Percentiles rank a stretch among this genome's conserved stretches.
Evolutionary conservation across 2,797 vertebrate genomes (phyloP).

Genomic region (Sarcophilus harrisii): DNA sequence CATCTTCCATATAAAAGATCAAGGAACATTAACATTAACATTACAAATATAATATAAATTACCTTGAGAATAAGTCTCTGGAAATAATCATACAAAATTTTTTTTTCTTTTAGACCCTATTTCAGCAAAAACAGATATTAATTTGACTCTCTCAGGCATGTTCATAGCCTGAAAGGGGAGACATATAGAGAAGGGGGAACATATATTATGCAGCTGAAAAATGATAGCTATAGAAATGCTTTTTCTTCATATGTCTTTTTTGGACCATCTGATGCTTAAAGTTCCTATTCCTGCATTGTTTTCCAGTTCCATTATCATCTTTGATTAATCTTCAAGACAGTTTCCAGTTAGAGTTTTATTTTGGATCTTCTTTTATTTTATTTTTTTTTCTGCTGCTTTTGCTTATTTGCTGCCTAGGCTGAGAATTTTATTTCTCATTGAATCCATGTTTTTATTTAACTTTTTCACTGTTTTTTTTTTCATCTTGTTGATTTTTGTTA

Average conservation of each 20-base stretch:
- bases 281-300: neutral
- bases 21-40: neutral
- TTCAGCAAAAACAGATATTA: slow-evolving; percentile 26
- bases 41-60: slow-evolving; percentile 14
- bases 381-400: neutral
- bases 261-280: neutral
- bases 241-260: neutral
- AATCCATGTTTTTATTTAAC: neutral
- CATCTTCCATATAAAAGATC: neutral
- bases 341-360: neutral
- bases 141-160: slow-evolving; percentile 27
- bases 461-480: neutral
- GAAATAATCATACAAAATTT: neutral
- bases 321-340: neutral
- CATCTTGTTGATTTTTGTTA: neutral
- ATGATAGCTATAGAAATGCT: neutral
- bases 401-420: neutral
- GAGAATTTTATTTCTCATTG: neutral
- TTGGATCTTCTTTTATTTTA: neutral
- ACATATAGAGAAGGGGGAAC: neutral
- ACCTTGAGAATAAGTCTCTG: neutral
- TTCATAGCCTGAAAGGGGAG: slow-evolving; percentile 15
- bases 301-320: neutral
- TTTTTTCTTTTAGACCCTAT: slow-evolving; percentile 28
- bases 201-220: neutral